Evolutionary conservation across 2,797 vertebrate species (phyloP).

Genomic region (Podarcis siculus): DNA sequence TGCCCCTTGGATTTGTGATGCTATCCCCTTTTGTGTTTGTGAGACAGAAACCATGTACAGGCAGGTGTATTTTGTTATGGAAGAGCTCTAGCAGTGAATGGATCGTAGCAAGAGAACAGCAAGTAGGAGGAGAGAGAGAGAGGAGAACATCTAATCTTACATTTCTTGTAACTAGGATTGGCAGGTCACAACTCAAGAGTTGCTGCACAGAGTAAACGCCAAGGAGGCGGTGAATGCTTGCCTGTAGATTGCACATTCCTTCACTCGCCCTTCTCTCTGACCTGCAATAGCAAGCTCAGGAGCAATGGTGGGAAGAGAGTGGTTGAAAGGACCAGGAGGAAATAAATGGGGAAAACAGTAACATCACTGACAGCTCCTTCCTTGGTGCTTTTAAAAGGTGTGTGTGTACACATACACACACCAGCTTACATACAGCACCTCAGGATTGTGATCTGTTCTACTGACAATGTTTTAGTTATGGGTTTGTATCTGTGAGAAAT

Average conservation of each 20-base stretch:
- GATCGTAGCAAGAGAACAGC: not conserved
- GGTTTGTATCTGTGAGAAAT: not conserved
- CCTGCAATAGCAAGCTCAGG: not conserved
- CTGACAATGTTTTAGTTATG: not conserved
- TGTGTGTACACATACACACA: too few relatives aligned
- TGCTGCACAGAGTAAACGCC: not conserved
- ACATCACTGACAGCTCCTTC: not conserved
- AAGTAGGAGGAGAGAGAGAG: not conserved
- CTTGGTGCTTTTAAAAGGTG: not conserved
- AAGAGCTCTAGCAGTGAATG: not conserved
- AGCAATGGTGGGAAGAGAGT: not conserved
- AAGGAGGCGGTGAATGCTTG: constrained; percentile 13
- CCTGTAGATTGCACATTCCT: not conserved
- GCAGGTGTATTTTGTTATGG: not conserved
- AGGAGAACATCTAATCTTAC: not conserved
- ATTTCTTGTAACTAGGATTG: constrained; percentile 22
- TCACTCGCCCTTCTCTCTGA: not conserved
- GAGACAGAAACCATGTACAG: not conserved
- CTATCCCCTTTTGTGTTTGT: not conserved
- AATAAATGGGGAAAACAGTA: not conserved
- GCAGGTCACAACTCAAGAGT: not conserved
- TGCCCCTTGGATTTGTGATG: not conserved
- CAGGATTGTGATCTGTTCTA: not conserved
- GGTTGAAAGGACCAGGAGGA: not conserved
- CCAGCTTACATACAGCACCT: not conserved